Evolutionary conservation across 2,113 vertebrate species (phyloP), one percentile per base, ranked within the genome.

Genomic region (Sclerurus mexicanus): DNA sequence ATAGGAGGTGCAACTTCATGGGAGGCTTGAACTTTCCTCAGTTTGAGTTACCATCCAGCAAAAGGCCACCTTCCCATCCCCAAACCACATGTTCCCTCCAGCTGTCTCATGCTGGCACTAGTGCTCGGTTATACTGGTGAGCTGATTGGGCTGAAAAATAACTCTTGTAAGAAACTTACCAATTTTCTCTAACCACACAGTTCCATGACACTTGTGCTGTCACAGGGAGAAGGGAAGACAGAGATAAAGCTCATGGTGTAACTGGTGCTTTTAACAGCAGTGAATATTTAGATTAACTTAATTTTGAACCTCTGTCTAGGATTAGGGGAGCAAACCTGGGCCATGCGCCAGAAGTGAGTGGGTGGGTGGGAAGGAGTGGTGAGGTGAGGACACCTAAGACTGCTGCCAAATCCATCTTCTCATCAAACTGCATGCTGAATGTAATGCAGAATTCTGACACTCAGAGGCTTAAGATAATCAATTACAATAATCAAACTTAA

Each of bases 401-500:
- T 73, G 62, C 55, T 90, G 75, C 67, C 72, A 88, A 88, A 92
- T 80, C 55, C 82, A 83, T 47, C 75, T 88, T 90, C 79, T 86
- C n/a, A 73, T 87, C 83, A 77, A 72, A 74, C 12, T 35, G 16
- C 83, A 47, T 33, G 50, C 59, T 81, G 87, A 81, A n/a, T 8
- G 24, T 56, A 90, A 88, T 16, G 56, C 56, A 75, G 50, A 95
- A 93, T 90, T 90, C 79, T 92, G 79, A 85, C 78, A 67, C 60
- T 84, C 82, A 46, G 55, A 56, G 37, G 42, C 42, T 96, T 88
- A 88, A 93, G 85, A 88, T 50, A 95, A 96, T 86, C 75, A 90
- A 93, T 94, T 94, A 93, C 76, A 91, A 92, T 69, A 96, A 96
- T 80, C 75, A 95, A 93, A 90, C 23, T 53, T 92, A 87, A 91